phyloP scores from a whole-genome alignment of 2,113 vertebrate genomes.

The Azemiops feae region DNA sequence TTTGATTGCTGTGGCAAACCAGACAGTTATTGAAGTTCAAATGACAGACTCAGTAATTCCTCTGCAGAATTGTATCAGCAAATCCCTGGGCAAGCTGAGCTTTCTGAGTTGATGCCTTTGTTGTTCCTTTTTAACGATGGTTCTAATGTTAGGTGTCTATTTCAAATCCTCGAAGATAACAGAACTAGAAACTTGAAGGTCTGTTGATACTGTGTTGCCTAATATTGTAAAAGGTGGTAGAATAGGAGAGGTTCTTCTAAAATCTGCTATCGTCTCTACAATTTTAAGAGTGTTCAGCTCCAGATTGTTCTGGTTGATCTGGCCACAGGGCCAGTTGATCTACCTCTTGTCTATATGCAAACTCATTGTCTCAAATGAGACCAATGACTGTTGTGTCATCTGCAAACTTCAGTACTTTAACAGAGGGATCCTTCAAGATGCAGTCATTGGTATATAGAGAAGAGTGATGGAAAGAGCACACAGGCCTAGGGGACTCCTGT shows the following conservation, averaged over 20 bases:
- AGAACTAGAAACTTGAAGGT: too few species aligned
- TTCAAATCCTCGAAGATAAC: background rate
- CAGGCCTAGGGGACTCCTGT: too few species aligned
- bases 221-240: background rate
- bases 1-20: background rate
- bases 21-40: background rate
- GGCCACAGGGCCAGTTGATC: background rate
- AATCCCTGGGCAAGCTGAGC: background rate
- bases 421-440: too few species aligned
- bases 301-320: too few species aligned
- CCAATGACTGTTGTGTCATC: too few species aligned
- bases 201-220: background rate
- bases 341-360: background rate
- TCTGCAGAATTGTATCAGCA: background rate
- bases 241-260: background rate
- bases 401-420: too few species aligned
- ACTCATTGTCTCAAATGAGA: too few species aligned
- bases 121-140: background rate
- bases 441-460: too few species aligned
- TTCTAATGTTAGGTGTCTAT: background rate
- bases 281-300: background rate
- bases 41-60: background rate
- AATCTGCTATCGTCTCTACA: background rate
- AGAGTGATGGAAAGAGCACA: too few species aligned
- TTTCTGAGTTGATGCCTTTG: background rate